Evolutionary conservation across 23 tunicate genomes (phyloP).

Genomic region (Styela plicata): DNA sequence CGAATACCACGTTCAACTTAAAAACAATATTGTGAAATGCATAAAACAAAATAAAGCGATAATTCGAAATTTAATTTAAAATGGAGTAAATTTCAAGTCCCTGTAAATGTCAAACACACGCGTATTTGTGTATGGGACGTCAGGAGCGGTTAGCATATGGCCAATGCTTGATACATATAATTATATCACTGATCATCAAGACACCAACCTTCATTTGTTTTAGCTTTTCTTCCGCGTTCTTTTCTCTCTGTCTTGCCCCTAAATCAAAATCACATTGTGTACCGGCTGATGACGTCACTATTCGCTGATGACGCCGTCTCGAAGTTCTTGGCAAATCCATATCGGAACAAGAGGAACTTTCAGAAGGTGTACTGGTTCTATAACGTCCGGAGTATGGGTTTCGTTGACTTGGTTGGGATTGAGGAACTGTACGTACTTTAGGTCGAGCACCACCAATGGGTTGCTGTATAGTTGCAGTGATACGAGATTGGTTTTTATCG

Average conservation of each 20-base stretch:
- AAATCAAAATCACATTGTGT: conserved; percentile 31
- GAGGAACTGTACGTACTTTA: conserved; percentile 5
- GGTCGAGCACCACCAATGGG: conserved; percentile 17
- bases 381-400: not conserved
- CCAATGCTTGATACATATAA: no score
- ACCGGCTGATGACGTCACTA: conserved; percentile 8
- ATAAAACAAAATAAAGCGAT: no score
- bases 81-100: no score
- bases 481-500: not conserved
- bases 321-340: not conserved
- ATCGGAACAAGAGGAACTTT: not conserved
- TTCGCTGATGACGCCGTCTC: not conserved
- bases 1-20: no score
- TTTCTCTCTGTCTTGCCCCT: conserved; percentile 24
- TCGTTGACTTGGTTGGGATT: not conserved
- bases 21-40: no score
- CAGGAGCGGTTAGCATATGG: no score
- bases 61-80: no score
- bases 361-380: not conserved
- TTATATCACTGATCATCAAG: no score
- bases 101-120: no score
- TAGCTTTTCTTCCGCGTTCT: conserved; percentile 8
- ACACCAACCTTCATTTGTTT: conserved; percentile 29
- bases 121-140: no score
- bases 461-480: not conserved